phyloP scores from a whole-genome alignment of 2,888 invertebrate species.

The Andrena trimmerana region DNA sequence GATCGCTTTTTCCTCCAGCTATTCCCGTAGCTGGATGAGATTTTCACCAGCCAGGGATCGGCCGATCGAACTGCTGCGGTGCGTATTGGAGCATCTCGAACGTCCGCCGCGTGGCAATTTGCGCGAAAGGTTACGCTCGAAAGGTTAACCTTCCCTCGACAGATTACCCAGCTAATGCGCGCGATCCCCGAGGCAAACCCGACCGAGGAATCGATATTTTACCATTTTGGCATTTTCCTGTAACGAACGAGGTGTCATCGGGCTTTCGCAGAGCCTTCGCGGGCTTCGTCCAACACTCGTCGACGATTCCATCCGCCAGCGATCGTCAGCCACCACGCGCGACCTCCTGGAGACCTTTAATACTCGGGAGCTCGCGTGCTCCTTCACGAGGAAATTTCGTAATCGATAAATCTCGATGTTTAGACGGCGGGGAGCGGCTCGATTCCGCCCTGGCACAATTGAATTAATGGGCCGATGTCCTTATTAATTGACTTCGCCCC shows the following conservation, averaged over 20 bases:
- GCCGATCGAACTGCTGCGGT: neutral
- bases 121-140: constrained; percentile 41
- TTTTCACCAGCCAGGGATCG: neutral
- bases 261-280: neutral
- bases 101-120: constrained; percentile 19
- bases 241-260: neutral
- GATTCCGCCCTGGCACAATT: constrained; percentile 67
- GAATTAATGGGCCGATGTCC: constrained; percentile 77
- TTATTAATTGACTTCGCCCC: constrained; percentile 79
- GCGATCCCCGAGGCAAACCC: neutral
- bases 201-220: neutral
- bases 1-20: constrained; percentile 15
- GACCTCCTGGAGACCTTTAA: constrained; percentile 47
- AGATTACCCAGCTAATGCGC: constrained; percentile 3
- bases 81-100: neutral
- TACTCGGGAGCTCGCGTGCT: constrained; percentile 31
- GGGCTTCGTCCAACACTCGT: constrained; percentile 10
- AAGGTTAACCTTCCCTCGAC: constrained; percentile 40
- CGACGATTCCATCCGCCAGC: constrained; percentile 49
- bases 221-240: constrained; percentile 31
- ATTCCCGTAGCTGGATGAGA: neutral
- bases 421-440: constrained; percentile 16
- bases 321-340: constrained; percentile 28
- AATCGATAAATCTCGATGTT: constrained; percentile 58
- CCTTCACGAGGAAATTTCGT: constrained; percentile 34